These are phyloP conservation scores for Pollimyrus isidori DNA, from an alignment of 2,113 vertebrate species.

Conservation along the genomic window DNA sequence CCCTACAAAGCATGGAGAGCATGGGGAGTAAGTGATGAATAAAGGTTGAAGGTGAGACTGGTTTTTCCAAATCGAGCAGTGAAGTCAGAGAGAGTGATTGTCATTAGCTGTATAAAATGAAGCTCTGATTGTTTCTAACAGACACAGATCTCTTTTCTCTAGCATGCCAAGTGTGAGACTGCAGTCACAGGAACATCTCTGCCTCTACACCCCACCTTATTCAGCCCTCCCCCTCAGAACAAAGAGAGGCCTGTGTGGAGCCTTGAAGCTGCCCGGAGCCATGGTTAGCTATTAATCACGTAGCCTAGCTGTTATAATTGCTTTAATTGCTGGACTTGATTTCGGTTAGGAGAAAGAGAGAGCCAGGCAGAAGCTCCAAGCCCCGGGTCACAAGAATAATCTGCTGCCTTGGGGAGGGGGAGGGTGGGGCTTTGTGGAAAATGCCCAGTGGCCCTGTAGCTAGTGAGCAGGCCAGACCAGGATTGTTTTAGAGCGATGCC, in stretches of 20 bases:
- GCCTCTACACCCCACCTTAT: background rate
- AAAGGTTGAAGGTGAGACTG: background rate
- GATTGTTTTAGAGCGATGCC: background rate
- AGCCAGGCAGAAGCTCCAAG: background rate
- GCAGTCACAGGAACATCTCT: background rate
- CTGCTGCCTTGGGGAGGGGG: background rate
- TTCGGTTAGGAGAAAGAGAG: background rate
- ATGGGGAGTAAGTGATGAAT: background rate
- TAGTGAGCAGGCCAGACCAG: background rate
- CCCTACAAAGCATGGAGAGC: background rate
- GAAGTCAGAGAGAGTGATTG: background rate
- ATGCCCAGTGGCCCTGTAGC: background rate
- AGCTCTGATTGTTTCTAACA: background rate
- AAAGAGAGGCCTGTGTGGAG: conserved; percentile 1
- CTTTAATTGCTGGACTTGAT: background rate
- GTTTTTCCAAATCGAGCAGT: background rate
- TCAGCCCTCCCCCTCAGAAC: background rate
- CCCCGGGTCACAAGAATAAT: background rate
- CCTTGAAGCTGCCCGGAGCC: background rate
- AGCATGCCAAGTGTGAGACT: background rate
- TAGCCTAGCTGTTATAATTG: background rate
- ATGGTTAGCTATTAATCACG: background rate
- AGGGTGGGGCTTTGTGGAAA: background rate
- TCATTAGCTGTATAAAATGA: background rate
- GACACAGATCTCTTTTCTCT: background rate